Conservation (phyloP, 2,113 vertebrate genomes). For the Hydrolagus affinis region DNA sequence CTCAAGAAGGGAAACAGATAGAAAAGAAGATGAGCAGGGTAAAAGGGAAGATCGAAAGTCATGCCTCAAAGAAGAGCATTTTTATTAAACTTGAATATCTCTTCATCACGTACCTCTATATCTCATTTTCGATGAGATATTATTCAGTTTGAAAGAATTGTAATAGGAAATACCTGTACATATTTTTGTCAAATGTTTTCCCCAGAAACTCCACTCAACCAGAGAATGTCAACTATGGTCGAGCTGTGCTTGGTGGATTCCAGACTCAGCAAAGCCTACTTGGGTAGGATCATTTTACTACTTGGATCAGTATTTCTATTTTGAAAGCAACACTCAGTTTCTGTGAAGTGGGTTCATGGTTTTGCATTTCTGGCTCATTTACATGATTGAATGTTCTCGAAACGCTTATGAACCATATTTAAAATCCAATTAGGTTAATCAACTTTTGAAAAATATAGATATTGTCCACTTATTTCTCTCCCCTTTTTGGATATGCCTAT, state of each 20-base stretch:
- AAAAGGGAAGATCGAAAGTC: too few species aligned
- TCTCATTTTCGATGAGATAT: constrained; percentile 39
- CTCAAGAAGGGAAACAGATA: too few species aligned
- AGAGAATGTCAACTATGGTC: constrained; percentile 62
- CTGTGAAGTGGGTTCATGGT: not conserved
- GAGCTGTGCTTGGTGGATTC: constrained; percentile 41
- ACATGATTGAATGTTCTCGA: not conserved
- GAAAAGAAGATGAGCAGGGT: too few species aligned
- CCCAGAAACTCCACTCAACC: not conserved
- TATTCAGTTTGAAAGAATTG: not conserved
- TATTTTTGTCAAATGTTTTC: not conserved
- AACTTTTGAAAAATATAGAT: too few species aligned
- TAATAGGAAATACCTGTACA: not conserved
- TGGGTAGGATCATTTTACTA: constrained; percentile 40
- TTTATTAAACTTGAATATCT: too few species aligned
- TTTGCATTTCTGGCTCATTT: not conserved
- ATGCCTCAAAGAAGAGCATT: too few species aligned
- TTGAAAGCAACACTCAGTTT: not conserved
- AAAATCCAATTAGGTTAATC: not conserved
- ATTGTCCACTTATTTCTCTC: too few species aligned
- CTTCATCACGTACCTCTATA: too few species aligned
- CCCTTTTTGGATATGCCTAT: too few species aligned
- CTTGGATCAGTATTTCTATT: not conserved
- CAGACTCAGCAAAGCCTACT: constrained; percentile 40
- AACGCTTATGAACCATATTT: not conserved